A percentile compares a stretch with the other conserved stretches of the same genome.
These are phyloP conservation scores for Aproaerema taeniolella DNA, from an alignment of 2,888 invertebrate species.

Conservation along the genomic window DNA sequence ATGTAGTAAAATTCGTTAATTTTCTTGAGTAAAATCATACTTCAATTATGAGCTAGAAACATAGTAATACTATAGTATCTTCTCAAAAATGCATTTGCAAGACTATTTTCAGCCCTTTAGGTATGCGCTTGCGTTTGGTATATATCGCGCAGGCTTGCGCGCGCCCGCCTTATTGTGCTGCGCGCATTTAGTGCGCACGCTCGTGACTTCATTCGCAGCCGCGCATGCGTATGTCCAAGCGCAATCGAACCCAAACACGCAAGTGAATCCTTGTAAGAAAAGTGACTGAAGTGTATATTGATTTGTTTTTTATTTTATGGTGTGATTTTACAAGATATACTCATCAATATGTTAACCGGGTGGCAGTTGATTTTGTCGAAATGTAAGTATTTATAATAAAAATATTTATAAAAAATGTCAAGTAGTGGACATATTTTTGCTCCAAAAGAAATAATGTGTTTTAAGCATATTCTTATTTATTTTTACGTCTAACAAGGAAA, in stretches of 20 bases:
- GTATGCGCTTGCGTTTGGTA: conserved; percentile 29
- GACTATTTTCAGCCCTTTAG: not conserved
- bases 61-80: too few species aligned
- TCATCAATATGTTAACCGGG: conserved; percentile 59
- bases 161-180: conserved; percentile 55
- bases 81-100: not conserved
- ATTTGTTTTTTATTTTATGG: not conserved
- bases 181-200: conserved; percentile 28
- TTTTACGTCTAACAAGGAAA: too few species aligned
- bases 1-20: too few species aligned
- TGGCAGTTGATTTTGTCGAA: conserved; percentile 66
- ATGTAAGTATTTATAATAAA: conserved; percentile 51
- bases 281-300: conserved; percentile 3
- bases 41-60: too few species aligned
- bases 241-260: not conserved
- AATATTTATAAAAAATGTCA: too few species aligned
- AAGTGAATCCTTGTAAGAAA: not conserved
- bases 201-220: conserved; percentile 21
- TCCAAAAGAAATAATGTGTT: too few species aligned
- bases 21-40: too few species aligned
- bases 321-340: not conserved
- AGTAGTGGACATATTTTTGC: too few species aligned
- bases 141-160: conserved; percentile 50
- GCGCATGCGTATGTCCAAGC: not conserved
- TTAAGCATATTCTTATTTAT: too few species aligned